Conservation (phyloP, 1,140 invertebrate genomes). For the Andricus grossulariae region DNA sequence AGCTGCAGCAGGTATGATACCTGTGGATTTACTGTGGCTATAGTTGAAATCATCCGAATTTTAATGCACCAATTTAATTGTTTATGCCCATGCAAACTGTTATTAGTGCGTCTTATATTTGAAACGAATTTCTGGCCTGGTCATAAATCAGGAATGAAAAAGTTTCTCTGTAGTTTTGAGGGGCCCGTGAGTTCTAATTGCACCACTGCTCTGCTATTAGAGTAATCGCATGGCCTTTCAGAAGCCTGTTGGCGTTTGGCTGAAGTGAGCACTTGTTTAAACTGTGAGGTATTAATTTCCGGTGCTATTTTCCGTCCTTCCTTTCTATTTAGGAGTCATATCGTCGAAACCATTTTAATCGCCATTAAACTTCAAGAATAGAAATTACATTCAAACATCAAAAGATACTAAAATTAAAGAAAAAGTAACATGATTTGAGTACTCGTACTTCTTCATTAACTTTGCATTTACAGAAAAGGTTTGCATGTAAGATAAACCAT, state of each 20-base stretch:
- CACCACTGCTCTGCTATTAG: slow-evolving; percentile 1
- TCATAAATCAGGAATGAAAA: slow-evolving; percentile 12
- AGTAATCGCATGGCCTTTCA: slow-evolving; percentile 26
- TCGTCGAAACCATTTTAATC: slow-evolving; percentile 4
- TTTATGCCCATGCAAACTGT: background rate
- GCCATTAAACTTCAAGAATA: background rate
- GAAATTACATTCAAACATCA: slow-evolving; percentile 4
- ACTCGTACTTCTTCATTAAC: no score
- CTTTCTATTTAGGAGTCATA: background rate
- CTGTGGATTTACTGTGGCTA: no score
- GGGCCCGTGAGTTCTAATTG: slow-evolving; percentile 19
- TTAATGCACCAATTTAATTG: background rate
- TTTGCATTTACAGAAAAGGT: no score
- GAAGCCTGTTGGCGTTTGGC: slow-evolving; percentile 19
- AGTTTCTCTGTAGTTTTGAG: background rate
- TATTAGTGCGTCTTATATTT: background rate
- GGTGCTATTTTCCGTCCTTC: slow-evolving; percentile 24
- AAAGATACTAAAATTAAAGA: background rate
- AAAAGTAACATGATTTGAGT: background rate
- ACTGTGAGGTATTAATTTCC: slow-evolving; percentile 23
- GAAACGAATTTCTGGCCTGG: background rate
- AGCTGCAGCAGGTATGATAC: no score
- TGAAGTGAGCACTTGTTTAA: slow-evolving; percentile 19
- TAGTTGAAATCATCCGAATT: no score
- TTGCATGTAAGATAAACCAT: no score